These are phyloP conservation scores for Torymus tubicola DNA, from an alignment of 2,888 invertebrate genomes.

Conservation along the genomic window DNA sequence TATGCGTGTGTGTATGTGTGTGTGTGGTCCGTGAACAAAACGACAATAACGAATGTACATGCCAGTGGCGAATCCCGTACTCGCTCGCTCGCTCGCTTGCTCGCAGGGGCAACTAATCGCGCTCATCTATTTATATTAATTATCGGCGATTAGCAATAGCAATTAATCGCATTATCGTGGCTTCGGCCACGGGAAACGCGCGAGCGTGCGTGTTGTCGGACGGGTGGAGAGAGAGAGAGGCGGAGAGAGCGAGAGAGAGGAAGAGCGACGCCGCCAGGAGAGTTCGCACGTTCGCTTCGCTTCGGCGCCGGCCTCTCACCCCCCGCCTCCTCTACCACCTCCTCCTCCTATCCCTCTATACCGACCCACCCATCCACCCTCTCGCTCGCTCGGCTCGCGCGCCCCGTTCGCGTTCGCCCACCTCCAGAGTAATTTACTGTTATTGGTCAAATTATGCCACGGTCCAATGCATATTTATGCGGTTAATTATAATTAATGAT, in stretches of 20 bases:
- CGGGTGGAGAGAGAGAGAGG: constrained; percentile 8
- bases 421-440: constrained; percentile 74
- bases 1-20: background rate
- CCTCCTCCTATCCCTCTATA: too few relatives aligned
- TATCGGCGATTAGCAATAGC: constrained; percentile 76
- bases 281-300: constrained; percentile 9
- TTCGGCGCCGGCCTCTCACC: constrained; percentile 46
- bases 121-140: constrained; percentile 76
- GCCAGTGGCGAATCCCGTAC: constrained; percentile 37
- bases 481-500: constrained; percentile 76
- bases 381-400: background rate
- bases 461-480: constrained; percentile 75
- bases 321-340: background rate
- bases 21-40: constrained; percentile 27
- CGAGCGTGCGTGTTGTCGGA: constrained; percentile 46
- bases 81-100: constrained; percentile 19
- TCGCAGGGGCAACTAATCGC: constrained; percentile 71
- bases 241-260: background rate
- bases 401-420: constrained; percentile 61
- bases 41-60: constrained; percentile 57
- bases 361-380: too few relatives aligned
- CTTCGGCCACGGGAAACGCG: constrained; percentile 58
- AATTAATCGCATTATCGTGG: constrained; percentile 75
- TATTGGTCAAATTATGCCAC: constrained; percentile 76
- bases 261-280: constrained; percentile 4